Conservation (phyloP, 2,888 invertebrate species). For the Agriopis marginaria region DNA sequence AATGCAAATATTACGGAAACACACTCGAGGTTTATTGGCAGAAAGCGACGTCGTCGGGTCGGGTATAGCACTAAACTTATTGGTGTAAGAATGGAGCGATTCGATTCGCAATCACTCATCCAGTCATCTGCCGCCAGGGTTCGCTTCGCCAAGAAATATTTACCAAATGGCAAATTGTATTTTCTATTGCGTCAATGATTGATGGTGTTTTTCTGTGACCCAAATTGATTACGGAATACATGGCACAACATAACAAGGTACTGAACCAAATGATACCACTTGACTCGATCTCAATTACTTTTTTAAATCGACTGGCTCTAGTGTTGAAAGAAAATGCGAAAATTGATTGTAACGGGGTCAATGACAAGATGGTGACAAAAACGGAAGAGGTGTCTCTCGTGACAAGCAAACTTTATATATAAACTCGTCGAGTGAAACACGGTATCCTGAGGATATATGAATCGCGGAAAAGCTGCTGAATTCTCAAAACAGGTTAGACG, state of each 20-base stretch:
- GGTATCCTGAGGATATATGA: slow-evolving; percentile 43
- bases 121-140: slow-evolving; percentile 35
- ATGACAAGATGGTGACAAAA: slow-evolving; percentile 59
- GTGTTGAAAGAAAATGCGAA: slow-evolving; percentile 56
- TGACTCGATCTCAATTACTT: slow-evolving; percentile 24
- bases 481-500: slow-evolving; percentile 26
- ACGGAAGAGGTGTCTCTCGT: slow-evolving; percentile 53
- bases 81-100: slow-evolving; percentile 50
- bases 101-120: slow-evolving; percentile 53
- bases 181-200: slow-evolving; percentile 44
- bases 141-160: slow-evolving; percentile 39
- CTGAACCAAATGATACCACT: slow-evolving; percentile 25
- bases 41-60: slow-evolving; percentile 45
- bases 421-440: slow-evolving; percentile 50
- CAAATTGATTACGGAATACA: slow-evolving; percentile 42
- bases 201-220: slow-evolving; percentile 43
- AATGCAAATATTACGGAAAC: slow-evolving; percentile 65
- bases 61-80: slow-evolving; percentile 17
- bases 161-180: slow-evolving; percentile 38
- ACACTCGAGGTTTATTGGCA: slow-evolving; percentile 45
- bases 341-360: slow-evolving; percentile 57
- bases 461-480: slow-evolving; percentile 33
- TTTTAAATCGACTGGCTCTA: slow-evolving; percentile 17
- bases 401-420: slow-evolving; percentile 45
- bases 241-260: slow-evolving; percentile 28